These are phyloP conservation scores for Chlorodrepanis virens DNA, from an alignment of 2,113 vertebrate genomes.

Conservation along the genomic window DNA sequence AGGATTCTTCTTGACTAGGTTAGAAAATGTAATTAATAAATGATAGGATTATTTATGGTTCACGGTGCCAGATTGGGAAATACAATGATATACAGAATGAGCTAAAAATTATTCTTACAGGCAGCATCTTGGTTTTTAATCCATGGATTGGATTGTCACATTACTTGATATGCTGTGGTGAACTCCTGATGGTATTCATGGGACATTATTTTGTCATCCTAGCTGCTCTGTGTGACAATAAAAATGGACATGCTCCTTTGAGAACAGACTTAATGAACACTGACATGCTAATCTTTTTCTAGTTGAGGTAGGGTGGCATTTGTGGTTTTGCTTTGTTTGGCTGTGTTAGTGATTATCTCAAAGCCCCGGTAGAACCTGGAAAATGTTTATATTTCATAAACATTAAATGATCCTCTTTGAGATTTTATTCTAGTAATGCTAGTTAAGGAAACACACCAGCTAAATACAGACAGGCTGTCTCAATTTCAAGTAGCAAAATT, in stretches of 20 bases:
- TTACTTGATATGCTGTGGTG: constrained; percentile 50
- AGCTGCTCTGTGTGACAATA: background rate
- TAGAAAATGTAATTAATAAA: constrained; percentile 81
- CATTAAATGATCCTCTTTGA: background rate
- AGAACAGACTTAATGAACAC: constrained; percentile 8
- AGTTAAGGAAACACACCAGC: background rate
- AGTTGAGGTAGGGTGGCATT: background rate
- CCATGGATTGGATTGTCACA: constrained; percentile 51
- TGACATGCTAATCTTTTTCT: background rate
- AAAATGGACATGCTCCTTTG: constrained; percentile 49
- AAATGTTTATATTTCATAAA: background rate
- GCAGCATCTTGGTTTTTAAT: constrained; percentile 65
- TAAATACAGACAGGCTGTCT: background rate
- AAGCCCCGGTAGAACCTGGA: background rate
- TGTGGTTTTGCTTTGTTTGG: background rate
- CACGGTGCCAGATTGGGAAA: constrained; percentile 71
- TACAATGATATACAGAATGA: constrained; percentile 69
- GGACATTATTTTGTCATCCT: background rate
- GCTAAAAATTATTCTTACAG: constrained; percentile 59
- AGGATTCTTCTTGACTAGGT: constrained; percentile 76
- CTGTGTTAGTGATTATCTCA: background rate
- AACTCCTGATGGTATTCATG: constrained; percentile 52
- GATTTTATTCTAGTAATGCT: background rate
- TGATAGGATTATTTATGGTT: constrained; percentile 83
- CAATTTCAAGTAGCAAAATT: background rate